These are phyloP conservation scores for Ormyrus pomaceus DNA, from an alignment of 2,888 invertebrate genomes.

Conservation along the genomic window DNA sequence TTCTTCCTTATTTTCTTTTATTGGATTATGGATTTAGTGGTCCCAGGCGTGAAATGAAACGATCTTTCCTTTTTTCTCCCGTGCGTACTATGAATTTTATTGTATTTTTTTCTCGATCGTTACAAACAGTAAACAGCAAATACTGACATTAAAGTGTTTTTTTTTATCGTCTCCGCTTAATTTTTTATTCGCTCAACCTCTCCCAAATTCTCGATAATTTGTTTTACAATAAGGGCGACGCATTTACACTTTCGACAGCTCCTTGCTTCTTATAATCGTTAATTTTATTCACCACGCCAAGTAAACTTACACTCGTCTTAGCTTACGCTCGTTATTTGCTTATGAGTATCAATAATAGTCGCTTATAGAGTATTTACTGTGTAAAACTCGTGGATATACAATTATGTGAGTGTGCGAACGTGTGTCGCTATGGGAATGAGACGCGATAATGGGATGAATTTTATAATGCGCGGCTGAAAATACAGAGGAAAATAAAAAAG, in stretches of 20 bases:
- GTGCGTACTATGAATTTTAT: slow-evolving; percentile 72
- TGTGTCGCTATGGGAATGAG: slow-evolving; percentile 29
- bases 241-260: slow-evolving; percentile 47
- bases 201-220: slow-evolving; percentile 41
- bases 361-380: slow-evolving; percentile 54
- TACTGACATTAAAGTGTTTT: slow-evolving; percentile 69
- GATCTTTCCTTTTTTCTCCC: slow-evolving; percentile 24
- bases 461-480: neutral
- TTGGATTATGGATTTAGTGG: slow-evolving; percentile 28
- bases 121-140: slow-evolving; percentile 74
- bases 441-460: slow-evolving; percentile 8
- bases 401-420: slow-evolving; percentile 22
- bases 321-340: slow-evolving; percentile 50
- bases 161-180: slow-evolving; percentile 33
- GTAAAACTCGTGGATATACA: slow-evolving; percentile 45
- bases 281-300: slow-evolving; percentile 7
- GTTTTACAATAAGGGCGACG: slow-evolving; percentile 46
- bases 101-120: slow-evolving; percentile 69
- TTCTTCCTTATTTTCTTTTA: neutral
- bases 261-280: slow-evolving; percentile 41
- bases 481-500: neutral
- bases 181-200: slow-evolving; percentile 50
- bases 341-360: slow-evolving; percentile 57
- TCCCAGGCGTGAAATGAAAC: slow-evolving; percentile 49
- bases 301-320: neutral